Evolutionary conservation across 2,888 invertebrate species (phyloP).

Genomic region (Griposia aprilina): DNA sequence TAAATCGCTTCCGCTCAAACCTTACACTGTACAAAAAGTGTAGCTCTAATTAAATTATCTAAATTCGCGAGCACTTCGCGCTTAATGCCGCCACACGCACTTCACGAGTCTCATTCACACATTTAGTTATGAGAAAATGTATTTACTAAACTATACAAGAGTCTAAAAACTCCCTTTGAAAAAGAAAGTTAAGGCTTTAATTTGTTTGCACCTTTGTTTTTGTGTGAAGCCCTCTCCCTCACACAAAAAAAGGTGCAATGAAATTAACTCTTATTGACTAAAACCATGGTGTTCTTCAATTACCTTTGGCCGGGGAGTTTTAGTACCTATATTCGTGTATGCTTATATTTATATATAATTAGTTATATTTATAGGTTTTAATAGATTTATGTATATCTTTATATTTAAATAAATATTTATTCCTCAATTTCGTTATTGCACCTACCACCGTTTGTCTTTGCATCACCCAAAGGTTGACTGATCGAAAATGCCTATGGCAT

Average conservation of each 20-base stretch:
- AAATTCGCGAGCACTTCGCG: constrained; percentile 65
- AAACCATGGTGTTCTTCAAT: not conserved
- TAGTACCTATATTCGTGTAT: too few species aligned
- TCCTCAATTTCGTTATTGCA: not conserved
- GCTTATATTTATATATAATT: too few species aligned
- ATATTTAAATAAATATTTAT: not conserved
- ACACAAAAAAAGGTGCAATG: too few species aligned
- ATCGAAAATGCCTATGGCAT: too few species aligned
- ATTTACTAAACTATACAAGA: not conserved
- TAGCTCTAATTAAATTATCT: constrained; percentile 73
- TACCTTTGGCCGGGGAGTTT: not conserved
- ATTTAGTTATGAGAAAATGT: constrained; percentile 13
- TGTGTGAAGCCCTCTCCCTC: not conserved
- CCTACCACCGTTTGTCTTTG: not conserved
- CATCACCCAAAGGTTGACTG: not conserved
- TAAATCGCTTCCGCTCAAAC: constrained; percentile 11
- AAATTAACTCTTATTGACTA: not conserved
- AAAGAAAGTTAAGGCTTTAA: not conserved
- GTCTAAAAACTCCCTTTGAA: not conserved
- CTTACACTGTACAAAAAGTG: constrained; percentile 1
- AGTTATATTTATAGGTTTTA: not conserved
- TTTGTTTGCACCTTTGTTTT: not conserved
- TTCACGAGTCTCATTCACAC: constrained; percentile 54
- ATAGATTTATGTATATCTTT: not conserved
- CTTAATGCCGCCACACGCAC: constrained; percentile 60